Evolutionary conservation across 2,888 invertebrate genomes (phyloP), one percentile per base, ranked within the genome.

Genomic region (Cerastis rubricosa): DNA sequence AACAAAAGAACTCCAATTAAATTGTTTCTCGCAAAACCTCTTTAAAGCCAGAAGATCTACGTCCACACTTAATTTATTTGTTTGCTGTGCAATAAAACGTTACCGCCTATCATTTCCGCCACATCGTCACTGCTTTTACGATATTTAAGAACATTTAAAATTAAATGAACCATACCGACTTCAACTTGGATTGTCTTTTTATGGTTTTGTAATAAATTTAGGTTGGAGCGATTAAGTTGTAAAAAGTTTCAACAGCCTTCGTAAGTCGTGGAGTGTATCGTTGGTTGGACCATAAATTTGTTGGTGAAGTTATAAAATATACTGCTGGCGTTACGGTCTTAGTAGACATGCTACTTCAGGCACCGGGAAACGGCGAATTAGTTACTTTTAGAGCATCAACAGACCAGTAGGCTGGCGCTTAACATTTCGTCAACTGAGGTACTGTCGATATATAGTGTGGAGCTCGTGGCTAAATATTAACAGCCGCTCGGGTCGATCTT

Each of bases 141-240:
- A 88, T 87, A 87, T 88, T 88, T 88, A 87, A 83, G 70, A 83
- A 86, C 87, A 83, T 86, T 90, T 85, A 90, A 88, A 59, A 90
- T 90, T 90, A 90, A 92, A 91, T 89, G 89, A 91, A 87, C 83
- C 85, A 76, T 84, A 78, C 84, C 63, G 74, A 88, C 82, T 89
- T 82, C 71, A 84, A 87, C 70, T 90, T 84, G 87, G 85, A 88
- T 88, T 87, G 89, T 88, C 80, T 89, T 90, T 89, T 92, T 92
- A 92, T 84, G 89, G 89, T 87, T 86, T 85, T 70, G 87, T 87
- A 87, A 91, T 91, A 91, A 91, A 88, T 88, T 88, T 88, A 87
- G 80, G 86, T 82, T 82, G 85, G 59, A 81, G 81, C 88, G 88
- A 91, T 91, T 90, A 91, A 88, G 90, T 87, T 88, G 86, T 92